These are phyloP conservation scores for Willowsia nigromaculata DNA, from an alignment of 2,888 invertebrate species.

Conservation along the genomic window DNA sequence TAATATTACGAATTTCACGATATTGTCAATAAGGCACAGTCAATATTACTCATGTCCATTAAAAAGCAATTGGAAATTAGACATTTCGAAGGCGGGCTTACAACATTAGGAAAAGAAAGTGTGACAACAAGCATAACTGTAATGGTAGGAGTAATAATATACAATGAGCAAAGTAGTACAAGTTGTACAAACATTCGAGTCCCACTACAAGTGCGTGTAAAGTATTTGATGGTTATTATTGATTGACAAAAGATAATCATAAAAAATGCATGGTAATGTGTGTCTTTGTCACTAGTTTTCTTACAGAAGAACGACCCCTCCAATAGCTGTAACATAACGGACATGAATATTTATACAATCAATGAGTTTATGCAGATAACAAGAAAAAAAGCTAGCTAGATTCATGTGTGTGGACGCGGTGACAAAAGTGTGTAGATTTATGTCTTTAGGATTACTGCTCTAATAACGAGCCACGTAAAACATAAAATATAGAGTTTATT, in stretches of 20 bases:
- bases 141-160: neutral
- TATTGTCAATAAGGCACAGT: neutral
- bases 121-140: neutral
- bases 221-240: slow-evolving; percentile 34
- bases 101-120: neutral
- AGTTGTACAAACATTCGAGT: slow-evolving; percentile 9
- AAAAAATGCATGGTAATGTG: slow-evolving; percentile 55
- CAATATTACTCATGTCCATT: neutral
- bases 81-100: neutral
- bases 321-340: neutral
- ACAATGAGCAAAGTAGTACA: neutral
- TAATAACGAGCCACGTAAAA: too few relatives aligned
- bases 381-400: neutral
- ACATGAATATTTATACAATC: slow-evolving; percentile 8
- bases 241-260: slow-evolving; percentile 52
- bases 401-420: neutral
- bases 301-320: neutral
- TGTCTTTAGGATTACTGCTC: too few relatives aligned
- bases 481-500: too few relatives aligned
- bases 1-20: neutral
- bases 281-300: neutral
- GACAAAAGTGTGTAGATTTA: too few relatives aligned
- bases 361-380: slow-evolving; percentile 2
- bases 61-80: neutral
- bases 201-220: slow-evolving; percentile 43